These are phyloP conservation scores for Machaerirhynchus nigripectus DNA, from an alignment of 2,113 vertebrate genomes.

Conservation along the genomic window DNA sequence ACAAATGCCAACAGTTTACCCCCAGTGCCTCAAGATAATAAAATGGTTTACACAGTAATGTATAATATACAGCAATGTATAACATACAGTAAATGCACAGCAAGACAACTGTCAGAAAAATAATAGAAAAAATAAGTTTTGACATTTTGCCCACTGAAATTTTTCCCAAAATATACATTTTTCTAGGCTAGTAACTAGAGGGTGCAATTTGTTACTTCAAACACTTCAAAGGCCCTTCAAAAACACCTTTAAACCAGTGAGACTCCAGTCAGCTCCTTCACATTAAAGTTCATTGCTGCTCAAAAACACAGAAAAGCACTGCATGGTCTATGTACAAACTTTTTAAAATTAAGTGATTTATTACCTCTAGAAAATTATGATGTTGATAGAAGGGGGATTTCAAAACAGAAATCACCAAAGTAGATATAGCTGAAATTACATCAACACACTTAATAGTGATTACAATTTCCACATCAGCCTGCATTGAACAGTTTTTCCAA, in stretches of 20 bases:
- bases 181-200: conserved; percentile 51
- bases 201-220: conserved; percentile 21
- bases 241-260: conserved; percentile 1
- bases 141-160: not conserved
- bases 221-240: conserved; percentile 53
- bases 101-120: not conserved
- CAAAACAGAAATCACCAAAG: not conserved
- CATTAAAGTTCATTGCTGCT: not conserved
- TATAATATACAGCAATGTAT: fast-evolving
- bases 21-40: not conserved
- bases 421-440: not conserved
- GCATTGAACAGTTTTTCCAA: not conserved
- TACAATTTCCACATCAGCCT: not conserved
- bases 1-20: not conserved
- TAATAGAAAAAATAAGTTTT: not conserved
- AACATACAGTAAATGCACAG: not conserved
- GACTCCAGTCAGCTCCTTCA: not conserved
- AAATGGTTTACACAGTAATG: not conserved
- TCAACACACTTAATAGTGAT: not conserved
- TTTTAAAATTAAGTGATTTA: not conserved
- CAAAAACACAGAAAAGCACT: not conserved
- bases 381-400: not conserved
- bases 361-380: not conserved
- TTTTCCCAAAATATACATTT: conserved; percentile 22
- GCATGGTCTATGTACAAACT: not conserved